These are phyloP conservation scores for Lithobius niger DNA, from an alignment of 1,140 invertebrate species.

Conservation along the genomic window DNA sequence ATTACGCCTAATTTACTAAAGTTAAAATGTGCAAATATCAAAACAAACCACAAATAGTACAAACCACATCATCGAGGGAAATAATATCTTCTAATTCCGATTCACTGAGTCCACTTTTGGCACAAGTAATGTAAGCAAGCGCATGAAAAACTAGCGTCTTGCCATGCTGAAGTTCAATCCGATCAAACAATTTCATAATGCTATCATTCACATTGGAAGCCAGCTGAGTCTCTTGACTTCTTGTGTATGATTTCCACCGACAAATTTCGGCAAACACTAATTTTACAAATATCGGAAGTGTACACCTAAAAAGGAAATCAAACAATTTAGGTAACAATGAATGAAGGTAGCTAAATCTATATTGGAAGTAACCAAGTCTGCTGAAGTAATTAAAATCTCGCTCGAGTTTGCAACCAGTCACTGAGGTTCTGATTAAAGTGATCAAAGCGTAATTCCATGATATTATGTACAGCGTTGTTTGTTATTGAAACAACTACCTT, in stretches of 20 bases:
- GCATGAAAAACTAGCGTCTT: slow-evolving; percentile 84
- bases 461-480: too few species aligned
- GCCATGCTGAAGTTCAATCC: slow-evolving; percentile 81
- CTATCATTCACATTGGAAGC: slow-evolving; percentile 93
- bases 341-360: too few species aligned
- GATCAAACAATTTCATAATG: slow-evolving; percentile 91
- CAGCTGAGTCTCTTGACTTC: slow-evolving; percentile 76
- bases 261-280: slow-evolving; percentile 92
- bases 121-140: slow-evolving; percentile 85
- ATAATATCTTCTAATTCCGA: slow-evolving; percentile 89
- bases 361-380: too few species aligned
- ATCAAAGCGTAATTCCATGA: too few species aligned
- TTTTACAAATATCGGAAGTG: slow-evolving; percentile 93
- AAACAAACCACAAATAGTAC: too few species aligned
- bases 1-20: too few species aligned
- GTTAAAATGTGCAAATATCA: too few species aligned
- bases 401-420: too few species aligned
- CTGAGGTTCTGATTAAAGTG: too few species aligned
- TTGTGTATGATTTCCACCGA: slow-evolving; percentile 91
- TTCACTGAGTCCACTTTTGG: slow-evolving; percentile 80
- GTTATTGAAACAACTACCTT: too few species aligned
- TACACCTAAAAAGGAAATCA: slow-evolving; percentile 55
- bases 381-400: too few species aligned
- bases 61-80: slow-evolving; percentile 77
- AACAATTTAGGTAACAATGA: too few species aligned